These are phyloP conservation scores for Tokudaia muenninki DNA, from an alignment of 2,797 vertebrate genomes.

Conservation along the genomic window DNA sequence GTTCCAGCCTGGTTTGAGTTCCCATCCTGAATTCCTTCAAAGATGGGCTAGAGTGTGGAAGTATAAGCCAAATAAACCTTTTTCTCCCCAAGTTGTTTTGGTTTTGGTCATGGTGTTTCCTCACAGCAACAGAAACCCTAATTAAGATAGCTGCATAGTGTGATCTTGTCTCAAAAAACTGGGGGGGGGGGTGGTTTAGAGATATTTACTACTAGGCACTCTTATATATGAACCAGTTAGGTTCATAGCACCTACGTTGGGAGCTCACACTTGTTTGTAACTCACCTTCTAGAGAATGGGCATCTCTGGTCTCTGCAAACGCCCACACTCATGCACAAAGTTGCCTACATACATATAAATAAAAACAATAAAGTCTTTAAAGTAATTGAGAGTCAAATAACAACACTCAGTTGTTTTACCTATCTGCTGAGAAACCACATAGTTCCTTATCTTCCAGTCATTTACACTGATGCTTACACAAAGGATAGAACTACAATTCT, in stretches of 20 bases:
- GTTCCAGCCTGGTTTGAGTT: background rate
- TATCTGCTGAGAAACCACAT: background rate
- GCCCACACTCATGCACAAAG: background rate
- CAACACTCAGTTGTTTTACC: background rate
- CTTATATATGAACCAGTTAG: no score
- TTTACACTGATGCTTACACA: background rate
- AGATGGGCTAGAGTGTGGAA: background rate
- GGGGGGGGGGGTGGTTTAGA: background rate
- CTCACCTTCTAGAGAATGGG: no score
- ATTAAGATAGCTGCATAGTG: background rate
- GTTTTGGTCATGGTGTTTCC: background rate
- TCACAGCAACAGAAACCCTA: background rate
- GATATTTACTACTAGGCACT: background rate
- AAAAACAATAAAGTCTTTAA: background rate
- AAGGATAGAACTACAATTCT: background rate
- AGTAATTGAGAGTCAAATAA: background rate
- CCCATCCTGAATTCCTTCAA: background rate
- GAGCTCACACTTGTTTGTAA: background rate
- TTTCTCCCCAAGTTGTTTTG: background rate
- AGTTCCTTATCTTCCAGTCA: background rate
- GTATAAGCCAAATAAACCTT: background rate
- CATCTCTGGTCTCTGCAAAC: background rate
- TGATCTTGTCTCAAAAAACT: background rate
- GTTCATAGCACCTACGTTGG: background rate
- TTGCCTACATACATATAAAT: background rate